phyloP scores from a whole-genome alignment of 2,888 invertebrate species.

The Crematogaster levior region DNA sequence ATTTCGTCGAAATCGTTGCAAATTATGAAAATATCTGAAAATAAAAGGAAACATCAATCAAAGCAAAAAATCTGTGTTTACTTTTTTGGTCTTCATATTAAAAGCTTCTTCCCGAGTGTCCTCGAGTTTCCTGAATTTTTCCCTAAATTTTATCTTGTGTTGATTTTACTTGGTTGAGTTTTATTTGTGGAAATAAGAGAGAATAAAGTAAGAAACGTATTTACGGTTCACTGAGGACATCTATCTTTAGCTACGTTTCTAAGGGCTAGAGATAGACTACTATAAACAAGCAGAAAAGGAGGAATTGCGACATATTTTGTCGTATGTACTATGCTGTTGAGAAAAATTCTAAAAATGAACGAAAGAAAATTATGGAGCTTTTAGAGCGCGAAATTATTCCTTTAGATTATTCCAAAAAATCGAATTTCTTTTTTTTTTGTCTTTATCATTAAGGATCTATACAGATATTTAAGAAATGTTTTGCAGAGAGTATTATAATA shows the following conservation, averaged over 20 bases:
- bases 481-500: background rate
- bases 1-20: background rate
- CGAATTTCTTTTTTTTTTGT: constrained; percentile 8
- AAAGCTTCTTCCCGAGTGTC: background rate
- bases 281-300: constrained; percentile 51
- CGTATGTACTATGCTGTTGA: background rate
- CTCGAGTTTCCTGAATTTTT: background rate
- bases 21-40: background rate
- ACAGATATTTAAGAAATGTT: background rate
- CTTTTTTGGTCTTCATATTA: background rate
- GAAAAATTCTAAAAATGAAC: background rate
- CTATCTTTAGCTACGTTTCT: constrained; percentile 51
- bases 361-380: constrained; percentile 13
- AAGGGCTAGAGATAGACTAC: constrained; percentile 38
- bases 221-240: constrained; percentile 44
- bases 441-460: background rate
- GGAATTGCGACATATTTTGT: background rate
- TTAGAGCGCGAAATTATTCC: constrained; percentile 7
- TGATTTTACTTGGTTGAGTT: constrained; percentile 21
- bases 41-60: background rate
- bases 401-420: constrained; percentile 31
- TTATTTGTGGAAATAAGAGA: constrained; percentile 6
- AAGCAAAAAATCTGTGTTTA: background rate
- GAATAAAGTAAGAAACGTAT: constrained; percentile 46
- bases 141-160: background rate